These are phyloP conservation scores for Halcyon senegalensis DNA, from an alignment of 2,113 vertebrate species.

Conservation along the genomic window DNA sequence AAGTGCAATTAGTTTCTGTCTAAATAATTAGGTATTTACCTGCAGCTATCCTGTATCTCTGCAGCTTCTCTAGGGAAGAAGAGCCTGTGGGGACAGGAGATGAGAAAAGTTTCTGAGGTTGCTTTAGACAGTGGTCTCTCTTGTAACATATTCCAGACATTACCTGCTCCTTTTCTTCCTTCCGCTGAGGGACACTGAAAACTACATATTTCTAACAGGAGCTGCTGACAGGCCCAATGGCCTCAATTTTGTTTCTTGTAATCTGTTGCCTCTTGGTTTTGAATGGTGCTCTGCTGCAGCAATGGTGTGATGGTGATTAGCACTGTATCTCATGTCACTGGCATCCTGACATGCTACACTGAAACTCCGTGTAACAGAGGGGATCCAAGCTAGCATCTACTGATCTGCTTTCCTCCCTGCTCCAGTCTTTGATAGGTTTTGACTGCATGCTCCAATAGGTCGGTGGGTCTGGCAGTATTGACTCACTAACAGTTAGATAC, in stretches of 20 bases:
- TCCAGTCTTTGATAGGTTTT: background rate
- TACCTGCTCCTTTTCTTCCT: background rate
- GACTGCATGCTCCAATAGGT: background rate
- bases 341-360: background rate
- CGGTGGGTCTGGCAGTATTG: background rate
- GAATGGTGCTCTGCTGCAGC: background rate
- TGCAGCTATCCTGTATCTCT: background rate
- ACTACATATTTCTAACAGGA: background rate
- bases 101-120: background rate
- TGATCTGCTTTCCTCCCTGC: background rate
- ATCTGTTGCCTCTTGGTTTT: background rate
- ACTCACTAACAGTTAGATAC: background rate
- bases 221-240: background rate
- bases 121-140: background rate
- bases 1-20: background rate
- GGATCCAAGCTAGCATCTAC: background rate
- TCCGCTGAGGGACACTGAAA: background rate
- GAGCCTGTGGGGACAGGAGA: background rate
- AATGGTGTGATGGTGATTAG: fast-evolving
- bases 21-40: background rate
- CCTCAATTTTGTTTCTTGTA: background rate
- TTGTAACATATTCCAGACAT: background rate
- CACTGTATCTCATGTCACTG: background rate
- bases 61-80: background rate
- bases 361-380: background rate